Conservation (phyloP, 1,140 invertebrate species). For the Brachionus asplanchnoidis region DNA sequence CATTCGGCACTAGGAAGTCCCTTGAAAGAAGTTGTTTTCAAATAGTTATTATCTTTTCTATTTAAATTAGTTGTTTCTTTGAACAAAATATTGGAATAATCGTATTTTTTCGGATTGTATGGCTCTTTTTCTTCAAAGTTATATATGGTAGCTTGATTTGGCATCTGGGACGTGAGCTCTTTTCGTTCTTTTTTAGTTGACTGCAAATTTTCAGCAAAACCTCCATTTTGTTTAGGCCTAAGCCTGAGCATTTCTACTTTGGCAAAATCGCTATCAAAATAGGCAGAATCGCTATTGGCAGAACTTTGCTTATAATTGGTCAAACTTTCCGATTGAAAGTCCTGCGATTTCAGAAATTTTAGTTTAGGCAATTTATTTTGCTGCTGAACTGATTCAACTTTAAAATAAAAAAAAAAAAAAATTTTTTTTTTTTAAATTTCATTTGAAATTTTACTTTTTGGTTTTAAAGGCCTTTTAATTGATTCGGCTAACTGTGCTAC, state of each 20-base stretch:
- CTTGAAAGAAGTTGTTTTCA: not conserved
- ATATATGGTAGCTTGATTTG: not conserved
- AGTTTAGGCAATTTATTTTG: conserved; percentile 8
- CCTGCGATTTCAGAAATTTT: not conserved
- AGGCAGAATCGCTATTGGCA: not conserved
- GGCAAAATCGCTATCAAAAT: not conserved
- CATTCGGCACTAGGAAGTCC: not conserved
- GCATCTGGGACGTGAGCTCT: not conserved
- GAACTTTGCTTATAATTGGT: not conserved
- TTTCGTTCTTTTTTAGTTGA: not conserved
- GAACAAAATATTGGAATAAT: conserved; percentile 18
- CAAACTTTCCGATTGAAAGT: not conserved
- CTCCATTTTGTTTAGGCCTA: not conserved
- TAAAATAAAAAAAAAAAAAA: not conserved
- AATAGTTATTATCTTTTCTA: not conserved
- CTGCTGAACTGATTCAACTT: not conserved
- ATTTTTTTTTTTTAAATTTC: not conserved
- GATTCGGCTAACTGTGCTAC: not conserved
- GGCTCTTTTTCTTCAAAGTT: not conserved
- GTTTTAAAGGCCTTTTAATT: not conserved
- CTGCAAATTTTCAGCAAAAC: not conserved
- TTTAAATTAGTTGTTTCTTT: not conserved
- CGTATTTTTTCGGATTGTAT: not conserved
- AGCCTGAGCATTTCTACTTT: not conserved
- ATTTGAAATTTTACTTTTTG: not conserved